These are phyloP conservation scores for Sturnus vulgaris DNA, from an alignment of 2,113 vertebrate species.

Conservation along the genomic window DNA sequence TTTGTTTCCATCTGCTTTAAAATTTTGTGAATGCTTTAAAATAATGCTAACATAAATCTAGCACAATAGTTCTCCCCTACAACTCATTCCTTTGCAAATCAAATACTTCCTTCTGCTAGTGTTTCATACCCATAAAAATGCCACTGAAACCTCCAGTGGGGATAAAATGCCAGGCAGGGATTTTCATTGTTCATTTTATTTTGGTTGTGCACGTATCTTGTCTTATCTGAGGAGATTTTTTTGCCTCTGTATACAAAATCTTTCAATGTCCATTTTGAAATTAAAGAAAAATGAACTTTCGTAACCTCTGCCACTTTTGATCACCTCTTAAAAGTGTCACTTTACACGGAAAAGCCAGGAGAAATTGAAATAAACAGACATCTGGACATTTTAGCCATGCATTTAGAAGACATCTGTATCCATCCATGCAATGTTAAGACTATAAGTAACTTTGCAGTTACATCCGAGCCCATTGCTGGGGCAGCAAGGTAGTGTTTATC, in stretches of 20 bases:
- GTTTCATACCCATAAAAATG: neutral
- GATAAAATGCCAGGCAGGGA: neutral
- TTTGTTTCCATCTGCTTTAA: neutral
- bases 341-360: constrained; percentile 15
- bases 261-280: neutral
- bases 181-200: constrained; percentile 11
- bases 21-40: neutral
- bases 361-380: constrained; percentile 14
- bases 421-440: constrained; percentile 47
- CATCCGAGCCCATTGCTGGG: neutral
- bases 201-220: neutral
- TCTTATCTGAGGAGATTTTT: neutral
- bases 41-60: neutral
- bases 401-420: constrained; percentile 50
- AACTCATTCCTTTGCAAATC: neutral
- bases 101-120: neutral
- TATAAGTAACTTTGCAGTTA: constrained; percentile 48
- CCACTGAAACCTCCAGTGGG: neutral
- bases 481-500: constrained; percentile 37
- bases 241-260: neutral
- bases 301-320: neutral
- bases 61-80: neutral
- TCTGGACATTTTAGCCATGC: constrained; percentile 23
- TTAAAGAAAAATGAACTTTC: constrained; percentile 12
- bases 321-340: neutral